These are phyloP conservation scores for Drosophila emarginata DNA, from an alignment of 2,888 invertebrate species.

Conservation along the genomic window DNA sequence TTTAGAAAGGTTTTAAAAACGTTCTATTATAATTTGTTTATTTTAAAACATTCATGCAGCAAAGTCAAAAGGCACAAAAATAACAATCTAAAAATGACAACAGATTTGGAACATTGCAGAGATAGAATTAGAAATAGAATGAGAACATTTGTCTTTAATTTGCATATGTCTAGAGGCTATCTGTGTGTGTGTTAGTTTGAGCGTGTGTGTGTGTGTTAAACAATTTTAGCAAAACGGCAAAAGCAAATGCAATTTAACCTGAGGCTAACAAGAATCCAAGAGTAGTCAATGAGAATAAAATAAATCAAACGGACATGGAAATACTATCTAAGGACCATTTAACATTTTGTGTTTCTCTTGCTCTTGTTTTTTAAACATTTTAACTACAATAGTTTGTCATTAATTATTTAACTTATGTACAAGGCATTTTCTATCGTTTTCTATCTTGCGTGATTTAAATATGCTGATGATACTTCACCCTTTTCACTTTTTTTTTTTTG, in stretches of 20 bases:
- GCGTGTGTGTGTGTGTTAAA: background rate
- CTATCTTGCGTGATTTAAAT: no score
- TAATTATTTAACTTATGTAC: background rate
- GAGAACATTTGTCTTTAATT: constrained; percentile 58
- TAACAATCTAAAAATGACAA: constrained; percentile 46
- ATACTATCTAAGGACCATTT: no score
- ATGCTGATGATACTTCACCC: constrained; percentile 39
- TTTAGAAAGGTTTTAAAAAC: background rate
- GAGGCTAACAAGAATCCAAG: background rate
- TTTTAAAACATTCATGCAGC: constrained; percentile 34
- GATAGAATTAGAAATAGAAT: constrained; percentile 15
- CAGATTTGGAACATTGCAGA: constrained; percentile 19
- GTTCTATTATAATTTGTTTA: constrained; percentile 20
- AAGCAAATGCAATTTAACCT: constrained; percentile 47
- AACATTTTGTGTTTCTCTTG: no score
- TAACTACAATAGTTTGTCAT: constrained; percentile 1
- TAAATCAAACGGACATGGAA: background rate
- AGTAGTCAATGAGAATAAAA: no score
- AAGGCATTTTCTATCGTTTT: background rate
- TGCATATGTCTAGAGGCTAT: constrained; percentile 42
- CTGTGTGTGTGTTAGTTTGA: background rate
- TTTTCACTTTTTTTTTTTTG: constrained; percentile 5
- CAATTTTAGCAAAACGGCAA: constrained; percentile 32
- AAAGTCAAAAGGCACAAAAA: constrained; percentile 33
- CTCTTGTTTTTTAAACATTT: no score